These are phyloP conservation scores for Rhopalosiphum padi DNA, from an alignment of 1,140 invertebrate species.

Conservation along the genomic window DNA sequence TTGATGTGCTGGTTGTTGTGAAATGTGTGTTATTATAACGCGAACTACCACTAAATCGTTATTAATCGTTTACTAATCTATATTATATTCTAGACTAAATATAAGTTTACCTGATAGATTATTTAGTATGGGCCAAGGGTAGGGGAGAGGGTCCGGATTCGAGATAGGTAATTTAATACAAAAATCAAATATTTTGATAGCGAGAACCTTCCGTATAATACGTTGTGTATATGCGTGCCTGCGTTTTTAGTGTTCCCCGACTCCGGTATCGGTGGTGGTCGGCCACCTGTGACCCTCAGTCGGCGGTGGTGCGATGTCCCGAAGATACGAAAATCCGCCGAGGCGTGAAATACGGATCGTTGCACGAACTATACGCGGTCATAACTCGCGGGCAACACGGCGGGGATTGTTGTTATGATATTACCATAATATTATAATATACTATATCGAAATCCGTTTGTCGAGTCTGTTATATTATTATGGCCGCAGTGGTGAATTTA, in stretches of 20 bases:
- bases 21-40: neutral
- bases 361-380: neutral
- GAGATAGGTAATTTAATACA: neutral
- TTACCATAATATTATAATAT: conserved; percentile 1
- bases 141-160: neutral
- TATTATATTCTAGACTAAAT: no score
- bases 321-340: neutral
- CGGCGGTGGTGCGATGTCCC: neutral
- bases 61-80: no score
- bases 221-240: neutral
- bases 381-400: neutral
- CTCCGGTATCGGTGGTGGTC: neutral
- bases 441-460: neutral
- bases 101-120: neutral
- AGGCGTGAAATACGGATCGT: neutral
- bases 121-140: neutral
- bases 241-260: neutral
- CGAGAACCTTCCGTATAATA: neutral
- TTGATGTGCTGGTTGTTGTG: neutral
- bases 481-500: neutral
- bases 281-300: neutral
- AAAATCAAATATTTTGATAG: neutral
- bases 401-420: neutral
- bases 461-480: neutral
- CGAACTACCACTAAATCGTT: neutral